Evolutionary conservation across 2,888 invertebrate genomes (phyloP).

Genomic region (Drosophila formosana): DNA sequence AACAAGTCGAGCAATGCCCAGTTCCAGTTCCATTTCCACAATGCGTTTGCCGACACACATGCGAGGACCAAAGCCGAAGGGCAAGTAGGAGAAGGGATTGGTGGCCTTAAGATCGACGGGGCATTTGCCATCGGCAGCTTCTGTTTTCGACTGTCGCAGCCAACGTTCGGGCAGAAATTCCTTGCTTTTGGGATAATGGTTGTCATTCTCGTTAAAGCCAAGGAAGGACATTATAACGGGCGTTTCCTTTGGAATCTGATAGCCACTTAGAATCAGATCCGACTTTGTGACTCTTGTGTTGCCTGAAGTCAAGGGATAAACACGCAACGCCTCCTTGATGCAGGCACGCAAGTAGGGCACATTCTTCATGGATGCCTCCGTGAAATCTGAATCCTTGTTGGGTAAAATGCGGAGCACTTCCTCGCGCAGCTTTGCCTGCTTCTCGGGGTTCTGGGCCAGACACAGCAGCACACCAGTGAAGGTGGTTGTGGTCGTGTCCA

Average conservation of each 20-base stretch:
- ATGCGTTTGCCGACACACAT: conserved; percentile 90
- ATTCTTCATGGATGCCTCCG: conserved; percentile 85
- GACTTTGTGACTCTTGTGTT: conserved; percentile 86
- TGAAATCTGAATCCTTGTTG: conserved; percentile 84
- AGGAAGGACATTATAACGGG: conserved; percentile 90
- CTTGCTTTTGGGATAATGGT: conserved; percentile 87
- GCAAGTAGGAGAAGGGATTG: conserved; percentile 85
- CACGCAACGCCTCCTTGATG: conserved; percentile 90
- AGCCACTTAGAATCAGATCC: conserved; percentile 88
- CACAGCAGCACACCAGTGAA: conserved; percentile 52
- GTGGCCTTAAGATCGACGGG: conserved; percentile 87
- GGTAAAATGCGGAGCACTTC: conserved; percentile 86
- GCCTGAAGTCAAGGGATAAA: conserved; percentile 87
- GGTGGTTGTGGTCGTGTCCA: conserved; percentile 86
- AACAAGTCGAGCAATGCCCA: conserved; percentile 85
- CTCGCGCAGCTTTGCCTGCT: conserved; percentile 88
- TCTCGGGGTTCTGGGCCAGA: conserved; percentile 88
- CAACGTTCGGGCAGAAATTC: conserved; percentile 92
- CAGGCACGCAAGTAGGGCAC: conserved; percentile 89
- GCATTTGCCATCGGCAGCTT: conserved; percentile 87
- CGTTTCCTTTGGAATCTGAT: conserved; percentile 88
- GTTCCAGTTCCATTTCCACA: conserved; percentile 90
- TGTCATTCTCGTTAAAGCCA: conserved; percentile 86
- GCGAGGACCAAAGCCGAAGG: conserved; percentile 90
- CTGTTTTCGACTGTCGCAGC: conserved; percentile 83